Conservation (phyloP, 1,140 invertebrate species). For the Drosophila bocki region DNA sequence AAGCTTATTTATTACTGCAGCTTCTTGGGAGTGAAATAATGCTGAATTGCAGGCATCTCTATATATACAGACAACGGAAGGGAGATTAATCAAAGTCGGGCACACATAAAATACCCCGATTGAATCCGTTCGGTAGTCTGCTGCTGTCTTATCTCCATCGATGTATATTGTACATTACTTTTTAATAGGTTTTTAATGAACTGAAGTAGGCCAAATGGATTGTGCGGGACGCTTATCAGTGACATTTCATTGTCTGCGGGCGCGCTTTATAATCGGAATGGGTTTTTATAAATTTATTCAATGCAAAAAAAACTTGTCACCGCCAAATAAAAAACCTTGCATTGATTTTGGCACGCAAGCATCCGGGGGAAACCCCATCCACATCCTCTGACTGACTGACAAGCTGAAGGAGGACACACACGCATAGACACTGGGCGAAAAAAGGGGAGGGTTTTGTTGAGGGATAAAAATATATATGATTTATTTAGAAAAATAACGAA, state of each 20-base stretch:
- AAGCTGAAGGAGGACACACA: conserved; percentile 46
- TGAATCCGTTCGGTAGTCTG: conserved; percentile 36
- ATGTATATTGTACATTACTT: conserved; percentile 40
- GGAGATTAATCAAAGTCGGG: conserved; percentile 70
- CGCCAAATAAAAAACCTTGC: conserved; percentile 56
- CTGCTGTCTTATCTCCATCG: conserved; percentile 38
- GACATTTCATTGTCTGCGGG: conserved; percentile 67
- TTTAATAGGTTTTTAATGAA: conserved; percentile 84
- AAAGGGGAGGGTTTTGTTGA: background rate
- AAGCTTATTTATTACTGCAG: conserved; percentile 41
- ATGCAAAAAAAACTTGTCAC: conserved; percentile 43
- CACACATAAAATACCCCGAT: conserved; percentile 60
- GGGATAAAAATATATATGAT: too few relatives aligned
- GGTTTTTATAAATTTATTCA: conserved; percentile 68
- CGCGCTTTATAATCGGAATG: conserved; percentile 75
- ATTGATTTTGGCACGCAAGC: conserved; percentile 75
- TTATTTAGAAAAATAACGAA: too few relatives aligned
- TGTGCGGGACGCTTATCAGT: conserved; percentile 68
- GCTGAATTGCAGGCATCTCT: conserved; percentile 28
- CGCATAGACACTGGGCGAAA: conserved; percentile 26
- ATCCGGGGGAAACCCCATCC: conserved; percentile 31
- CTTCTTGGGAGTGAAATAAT: conserved; percentile 31
- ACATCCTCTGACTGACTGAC: conserved; percentile 24
- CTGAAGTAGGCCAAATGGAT: conserved; percentile 79
- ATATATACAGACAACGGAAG: background rate